Evolutionary conservation across 2,113 vertebrate species (phyloP), one percentile per base, ranked within the genome.

Genomic region (Pycnonotus jocosus): DNA sequence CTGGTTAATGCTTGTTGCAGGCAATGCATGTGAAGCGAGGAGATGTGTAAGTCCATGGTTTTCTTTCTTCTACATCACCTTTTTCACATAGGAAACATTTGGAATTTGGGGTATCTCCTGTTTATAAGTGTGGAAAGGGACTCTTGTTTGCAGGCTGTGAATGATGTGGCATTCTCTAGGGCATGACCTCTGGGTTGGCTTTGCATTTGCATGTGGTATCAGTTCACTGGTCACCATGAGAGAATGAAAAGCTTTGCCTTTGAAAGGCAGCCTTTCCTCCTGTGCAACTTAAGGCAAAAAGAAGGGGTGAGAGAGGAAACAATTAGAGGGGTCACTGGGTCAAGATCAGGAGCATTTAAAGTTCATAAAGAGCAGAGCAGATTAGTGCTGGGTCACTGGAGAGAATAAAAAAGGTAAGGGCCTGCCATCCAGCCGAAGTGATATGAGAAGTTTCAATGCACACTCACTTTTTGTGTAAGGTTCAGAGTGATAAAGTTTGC

Each of bases 351-450:
- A 88, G 71, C 16, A 2, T 62, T 60, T 81, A 65, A 81, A 88
- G 85, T 93, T 94, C 88, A 74, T 96, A 66, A 95, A 86, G 72
- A 71, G 83, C 79, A 86, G 76, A 93, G 56, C 81, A 95, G 85
- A 83, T 83, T 88, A 78, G 64, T 95, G 38, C 92, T 88, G 93
- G 87, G 81, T 95, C 85, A 81, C 71, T 93, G 87, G 47, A 92
- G 40, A 66, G 38, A 51, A 30, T 24, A 21, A 31, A 57, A 91
- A 83, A 90, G 24, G 9, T 76, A 77, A 54, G 66, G 50, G 53
- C 33, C 42, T 88, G 62, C 73, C 30, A 65, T 62, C 35, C 19
- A 44, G 35, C 23, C 62, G 68, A 12, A 76, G 33, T 4, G 50
- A 31, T 61, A 81, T 0, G 6, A 73, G 57, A 73, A 58, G 30